phyloP scores from a whole-genome alignment of 2,113 vertebrate species.

The Saimiri boliviensis region DNA sequence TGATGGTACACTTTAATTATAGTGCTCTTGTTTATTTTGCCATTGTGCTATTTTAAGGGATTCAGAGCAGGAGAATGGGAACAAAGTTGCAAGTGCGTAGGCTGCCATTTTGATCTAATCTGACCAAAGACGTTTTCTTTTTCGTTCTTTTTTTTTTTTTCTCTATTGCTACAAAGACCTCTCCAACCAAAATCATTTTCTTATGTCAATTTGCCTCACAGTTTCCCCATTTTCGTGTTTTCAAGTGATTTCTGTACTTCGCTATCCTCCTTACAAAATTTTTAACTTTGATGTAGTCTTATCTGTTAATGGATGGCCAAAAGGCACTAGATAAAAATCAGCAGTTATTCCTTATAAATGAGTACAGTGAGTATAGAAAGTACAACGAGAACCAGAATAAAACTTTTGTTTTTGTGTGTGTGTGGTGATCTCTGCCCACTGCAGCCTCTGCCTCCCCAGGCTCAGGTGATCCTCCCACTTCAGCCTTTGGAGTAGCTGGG shows the following conservation, averaged over 20 bases:
- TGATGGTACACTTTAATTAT: not conserved
- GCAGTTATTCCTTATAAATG: not conserved
- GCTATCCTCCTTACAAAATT: not conserved
- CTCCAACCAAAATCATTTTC: constrained; percentile 1
- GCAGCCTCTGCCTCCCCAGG: no score
- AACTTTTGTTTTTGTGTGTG: no score
- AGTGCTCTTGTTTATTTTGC: constrained; percentile 21
- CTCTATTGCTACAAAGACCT: no score
- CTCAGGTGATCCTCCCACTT: no score
- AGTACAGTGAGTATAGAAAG: not conserved
- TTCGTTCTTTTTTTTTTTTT: no score
- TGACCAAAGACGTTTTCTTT: constrained; percentile 34
- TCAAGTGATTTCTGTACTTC: not conserved
- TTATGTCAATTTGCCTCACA: not conserved
- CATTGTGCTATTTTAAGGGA: constrained; percentile 28
- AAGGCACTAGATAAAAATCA: constrained; percentile 14
- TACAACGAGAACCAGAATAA: no score
- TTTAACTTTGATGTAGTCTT: not conserved
- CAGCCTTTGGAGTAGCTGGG: no score
- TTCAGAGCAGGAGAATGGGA: not conserved
- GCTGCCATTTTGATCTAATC: constrained; percentile 23
- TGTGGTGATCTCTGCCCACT: no score
- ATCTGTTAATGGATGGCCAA: not conserved
- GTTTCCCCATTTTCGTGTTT: constrained; percentile 34
- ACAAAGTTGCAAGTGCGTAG: not conserved